These are phyloP conservation scores for Cyprinus carpio DNA, from an alignment of 2,113 vertebrate species.

Conservation along the genomic window DNA sequence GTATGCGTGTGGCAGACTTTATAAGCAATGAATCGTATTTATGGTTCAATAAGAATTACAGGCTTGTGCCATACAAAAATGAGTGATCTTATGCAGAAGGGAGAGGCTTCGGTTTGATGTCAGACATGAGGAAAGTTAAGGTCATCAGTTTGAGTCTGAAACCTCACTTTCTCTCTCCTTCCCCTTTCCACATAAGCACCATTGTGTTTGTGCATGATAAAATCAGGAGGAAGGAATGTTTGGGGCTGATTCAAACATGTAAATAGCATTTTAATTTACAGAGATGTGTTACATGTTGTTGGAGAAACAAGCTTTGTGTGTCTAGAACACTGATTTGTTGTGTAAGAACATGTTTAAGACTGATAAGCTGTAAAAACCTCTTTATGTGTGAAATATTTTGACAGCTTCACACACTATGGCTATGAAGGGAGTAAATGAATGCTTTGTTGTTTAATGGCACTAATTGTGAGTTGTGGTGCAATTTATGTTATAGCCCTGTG, in stretches of 20 bases:
- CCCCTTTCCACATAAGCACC: constrained; percentile 46
- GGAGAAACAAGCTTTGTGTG: constrained; percentile 44
- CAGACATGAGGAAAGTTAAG: constrained; percentile 50
- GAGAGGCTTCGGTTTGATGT: constrained; percentile 28
- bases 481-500: not conserved
- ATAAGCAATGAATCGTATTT: constrained; percentile 43
- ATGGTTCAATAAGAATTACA: constrained; percentile 33
- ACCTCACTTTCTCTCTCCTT: constrained; percentile 8
- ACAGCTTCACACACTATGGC: not conserved
- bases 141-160: constrained; percentile 36
- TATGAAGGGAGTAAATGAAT: constrained; percentile 12
- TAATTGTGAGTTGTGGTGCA: constrained; percentile 31
- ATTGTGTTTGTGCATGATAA: constrained; percentile 57
- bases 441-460: constrained; percentile 37
- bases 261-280: constrained; percentile 54
- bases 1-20: constrained; percentile 52
- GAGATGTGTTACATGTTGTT: constrained; percentile 44
- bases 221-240: constrained; percentile 60
- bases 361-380: constrained; percentile 41
- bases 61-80: constrained; percentile 23
- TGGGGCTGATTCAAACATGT: constrained; percentile 61
- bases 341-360: constrained; percentile 30
- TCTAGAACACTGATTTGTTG: constrained; percentile 48
- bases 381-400: constrained; percentile 22
- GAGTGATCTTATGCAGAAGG: constrained; percentile 20